Conservation (phyloP, 2,888 invertebrate genomes). For the Crossocerus cetratus region DNA sequence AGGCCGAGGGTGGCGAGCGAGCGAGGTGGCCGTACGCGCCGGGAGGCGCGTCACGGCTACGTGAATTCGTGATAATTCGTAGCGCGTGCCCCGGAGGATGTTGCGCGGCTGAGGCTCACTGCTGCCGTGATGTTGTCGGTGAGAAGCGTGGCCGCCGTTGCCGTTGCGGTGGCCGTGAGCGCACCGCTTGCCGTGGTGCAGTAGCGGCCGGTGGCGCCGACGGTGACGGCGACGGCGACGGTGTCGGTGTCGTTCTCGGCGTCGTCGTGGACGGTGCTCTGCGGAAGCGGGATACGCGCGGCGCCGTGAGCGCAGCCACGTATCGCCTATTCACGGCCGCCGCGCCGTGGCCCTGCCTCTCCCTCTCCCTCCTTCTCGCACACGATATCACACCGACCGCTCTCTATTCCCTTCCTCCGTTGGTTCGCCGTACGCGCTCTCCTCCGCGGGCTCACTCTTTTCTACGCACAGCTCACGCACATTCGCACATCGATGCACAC, state of each 20-base stretch:
- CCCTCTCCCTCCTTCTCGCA: constrained; percentile 17
- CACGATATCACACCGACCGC: constrained; percentile 2
- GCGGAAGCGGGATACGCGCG: constrained; percentile 43
- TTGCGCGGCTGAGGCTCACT: constrained; percentile 48
- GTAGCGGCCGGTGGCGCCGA: constrained; percentile 6
- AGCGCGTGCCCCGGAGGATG: constrained; percentile 33
- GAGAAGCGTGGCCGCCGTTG: neutral
- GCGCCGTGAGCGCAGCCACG: constrained; percentile 63
- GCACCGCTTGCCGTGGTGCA: neutral
- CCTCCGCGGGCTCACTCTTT: constrained; percentile 37
- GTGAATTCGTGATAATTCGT: constrained; percentile 54
- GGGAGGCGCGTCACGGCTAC: constrained; percentile 49
- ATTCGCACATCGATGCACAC: constrained; percentile 41
- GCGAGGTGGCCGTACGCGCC: constrained; percentile 46
- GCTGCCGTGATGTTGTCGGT: constrained; percentile 11
- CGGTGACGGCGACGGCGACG: constrained; percentile 22
- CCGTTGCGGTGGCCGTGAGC: constrained; percentile 12
- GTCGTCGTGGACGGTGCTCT: constrained; percentile 54
- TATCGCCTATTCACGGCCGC: constrained; percentile 58
- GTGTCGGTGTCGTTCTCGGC: constrained; percentile 28
- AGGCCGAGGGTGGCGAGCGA: constrained; percentile 53
- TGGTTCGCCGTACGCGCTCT: constrained; percentile 12
- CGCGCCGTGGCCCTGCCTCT: constrained; percentile 10
- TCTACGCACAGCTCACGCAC: constrained; percentile 58
- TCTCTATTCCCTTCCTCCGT: constrained; percentile 28